These are phyloP conservation scores for Microtus richardsoni DNA, from an alignment of 2,113 vertebrate genomes.

Conservation along the genomic window DNA sequence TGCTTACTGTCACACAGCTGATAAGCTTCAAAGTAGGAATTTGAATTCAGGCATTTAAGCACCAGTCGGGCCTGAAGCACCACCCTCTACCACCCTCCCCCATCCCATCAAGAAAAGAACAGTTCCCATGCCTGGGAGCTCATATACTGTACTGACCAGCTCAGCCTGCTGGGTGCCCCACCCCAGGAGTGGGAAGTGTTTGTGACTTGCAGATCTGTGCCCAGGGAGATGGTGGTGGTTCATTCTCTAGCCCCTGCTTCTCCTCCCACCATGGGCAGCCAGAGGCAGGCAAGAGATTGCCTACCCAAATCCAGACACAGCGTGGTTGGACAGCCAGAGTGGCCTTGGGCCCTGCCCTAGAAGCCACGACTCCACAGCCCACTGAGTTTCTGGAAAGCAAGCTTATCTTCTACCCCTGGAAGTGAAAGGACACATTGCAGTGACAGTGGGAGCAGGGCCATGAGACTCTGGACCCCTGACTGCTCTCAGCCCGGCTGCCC, in stretches of 20 bases:
- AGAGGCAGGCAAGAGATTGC: not conserved
- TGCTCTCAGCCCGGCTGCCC: not conserved
- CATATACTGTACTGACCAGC: not conserved
- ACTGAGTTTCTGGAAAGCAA: slow-evolving; percentile 5
- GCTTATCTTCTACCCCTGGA: not conserved
- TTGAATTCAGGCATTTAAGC: not conserved
- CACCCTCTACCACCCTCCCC: not conserved
- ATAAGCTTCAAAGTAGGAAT: not conserved
- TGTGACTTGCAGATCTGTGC: not conserved
- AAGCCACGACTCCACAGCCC: not conserved
- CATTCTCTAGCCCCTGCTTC: rapidly evolving
- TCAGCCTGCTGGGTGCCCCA: not conserved
- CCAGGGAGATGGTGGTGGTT: not conserved
- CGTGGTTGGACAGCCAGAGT: not conserved
- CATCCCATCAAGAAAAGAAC: not conserved
- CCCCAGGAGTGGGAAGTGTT: not conserved
- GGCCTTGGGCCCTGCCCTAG: not conserved
- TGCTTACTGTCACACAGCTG: not conserved
- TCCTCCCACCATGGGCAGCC: not conserved
- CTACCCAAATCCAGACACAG: not conserved
- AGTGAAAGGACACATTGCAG: not conserved
- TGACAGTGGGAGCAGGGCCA: not conserved
- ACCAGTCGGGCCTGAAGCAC: not conserved
- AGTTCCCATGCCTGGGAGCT: not conserved
- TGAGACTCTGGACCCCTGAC: rapidly evolving